phyloP scores from a whole-genome alignment of 2,888 invertebrate species.

The Brenthis hecate region DNA sequence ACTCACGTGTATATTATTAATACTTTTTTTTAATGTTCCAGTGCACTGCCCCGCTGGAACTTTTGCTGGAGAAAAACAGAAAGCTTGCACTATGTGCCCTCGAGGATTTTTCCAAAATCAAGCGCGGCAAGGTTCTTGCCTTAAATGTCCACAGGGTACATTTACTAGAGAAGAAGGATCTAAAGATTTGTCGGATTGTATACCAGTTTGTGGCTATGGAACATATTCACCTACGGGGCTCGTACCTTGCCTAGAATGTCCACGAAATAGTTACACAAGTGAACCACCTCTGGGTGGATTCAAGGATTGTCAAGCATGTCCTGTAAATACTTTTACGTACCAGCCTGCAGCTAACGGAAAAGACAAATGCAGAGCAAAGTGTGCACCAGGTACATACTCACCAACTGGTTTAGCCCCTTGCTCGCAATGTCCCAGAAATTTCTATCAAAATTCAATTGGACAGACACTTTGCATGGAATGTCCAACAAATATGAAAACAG shows the following conservation, averaged over 20 bases:
- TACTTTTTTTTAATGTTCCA: conserved; percentile 51
- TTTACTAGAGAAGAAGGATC: conserved; percentile 96
- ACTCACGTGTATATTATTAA: not conserved
- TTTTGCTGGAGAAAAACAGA: conserved; percentile 94
- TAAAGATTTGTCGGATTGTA: conserved; percentile 91
- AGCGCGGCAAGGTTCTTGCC: conserved; percentile 94
- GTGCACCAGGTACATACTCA: conserved; percentile 94
- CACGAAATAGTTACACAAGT: conserved; percentile 93
- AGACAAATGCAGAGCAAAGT: conserved; percentile 93
- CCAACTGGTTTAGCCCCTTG: conserved; percentile 97
- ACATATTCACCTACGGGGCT: conserved; percentile 97
- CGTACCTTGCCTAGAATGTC: conserved; percentile 96
- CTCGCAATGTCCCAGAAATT: conserved; percentile 94
- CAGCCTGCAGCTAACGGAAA: conserved; percentile 94
- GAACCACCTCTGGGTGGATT: conserved; percentile 95
- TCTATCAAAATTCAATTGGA: conserved; percentile 93
- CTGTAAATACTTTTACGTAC: conserved; percentile 93
- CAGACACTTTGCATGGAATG: conserved; percentile 95
- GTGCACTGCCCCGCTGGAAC: conserved; percentile 99
- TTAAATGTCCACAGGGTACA: conserved; percentile 95
- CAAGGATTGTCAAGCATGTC: conserved; percentile 96
- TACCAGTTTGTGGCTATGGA: conserved; percentile 97
- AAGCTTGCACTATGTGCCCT: conserved; percentile 94
- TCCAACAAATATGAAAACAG: conserved; percentile 94
- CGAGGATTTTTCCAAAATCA: conserved; percentile 96